Conservation (phyloP, 2,113 vertebrate genomes). For the Calonectris borealis region DNA sequence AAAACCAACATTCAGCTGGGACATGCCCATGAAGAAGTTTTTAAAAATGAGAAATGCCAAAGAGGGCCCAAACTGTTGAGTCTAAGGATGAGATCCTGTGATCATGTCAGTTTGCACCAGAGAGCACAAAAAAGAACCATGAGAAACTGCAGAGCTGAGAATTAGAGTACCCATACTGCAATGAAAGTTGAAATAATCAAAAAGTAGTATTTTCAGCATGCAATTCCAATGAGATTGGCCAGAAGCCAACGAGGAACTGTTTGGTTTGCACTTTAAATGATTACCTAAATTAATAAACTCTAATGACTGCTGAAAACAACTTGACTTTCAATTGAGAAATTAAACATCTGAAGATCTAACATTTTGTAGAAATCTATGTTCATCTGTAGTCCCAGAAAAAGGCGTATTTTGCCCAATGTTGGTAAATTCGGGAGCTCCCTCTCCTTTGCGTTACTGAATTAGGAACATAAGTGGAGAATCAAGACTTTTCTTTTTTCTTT, state of each 20-base stretch:
- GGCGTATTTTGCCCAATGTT: not conserved
- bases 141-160: not conserved
- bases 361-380: not conserved
- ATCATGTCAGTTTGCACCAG: not conserved
- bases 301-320: not conserved
- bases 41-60: not conserved
- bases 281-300: not conserved
- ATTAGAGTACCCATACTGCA: not conserved
- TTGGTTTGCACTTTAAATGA: not conserved
- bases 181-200: not conserved
- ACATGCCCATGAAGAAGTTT: not conserved
- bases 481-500: not conserved
- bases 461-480: not conserved
- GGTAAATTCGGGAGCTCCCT: not conserved
- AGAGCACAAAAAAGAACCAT: not conserved
- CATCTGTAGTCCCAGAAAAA: not conserved
- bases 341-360: not conserved
- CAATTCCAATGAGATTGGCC: not conserved
- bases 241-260: fast-evolving
- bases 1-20: not conserved
- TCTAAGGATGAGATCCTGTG: not conserved
- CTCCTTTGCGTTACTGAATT: not conserved
- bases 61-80: not conserved
- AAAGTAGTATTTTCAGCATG: not conserved
- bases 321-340: not conserved